Evolutionary conservation across 2,797 vertebrate genomes (phyloP).

Genomic region (Mormyrus proboscirostris): DNA sequence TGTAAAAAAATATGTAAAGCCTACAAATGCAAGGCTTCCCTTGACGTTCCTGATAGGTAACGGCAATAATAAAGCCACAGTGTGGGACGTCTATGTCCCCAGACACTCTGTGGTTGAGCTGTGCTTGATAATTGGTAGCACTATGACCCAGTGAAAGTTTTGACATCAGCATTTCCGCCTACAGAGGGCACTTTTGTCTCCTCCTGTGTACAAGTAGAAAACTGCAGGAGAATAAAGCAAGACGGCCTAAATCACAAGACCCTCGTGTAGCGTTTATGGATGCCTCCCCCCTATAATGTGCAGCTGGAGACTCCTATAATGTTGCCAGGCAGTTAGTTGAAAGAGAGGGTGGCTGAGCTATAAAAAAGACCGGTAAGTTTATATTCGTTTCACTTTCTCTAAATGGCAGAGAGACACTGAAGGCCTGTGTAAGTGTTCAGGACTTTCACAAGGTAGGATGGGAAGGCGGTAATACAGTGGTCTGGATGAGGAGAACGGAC

Average conservation of each 20-base stretch:
- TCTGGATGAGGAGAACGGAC: not conserved
- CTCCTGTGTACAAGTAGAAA: not conserved
- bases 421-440: not conserved
- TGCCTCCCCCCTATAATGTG: not conserved
- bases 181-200: slow-evolving; percentile 8
- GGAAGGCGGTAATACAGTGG: not conserved
- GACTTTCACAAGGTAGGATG: not conserved
- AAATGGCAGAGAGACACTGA: not conserved
- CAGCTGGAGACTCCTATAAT: not conserved
- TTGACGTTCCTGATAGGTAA: not conserved
- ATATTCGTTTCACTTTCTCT: not conserved
- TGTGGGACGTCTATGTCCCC: not conserved
- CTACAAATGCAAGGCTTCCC: not conserved
- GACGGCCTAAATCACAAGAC: slow-evolving; percentile 54
- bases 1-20: not conserved
- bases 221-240: slow-evolving; percentile 31
- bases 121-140: not conserved
- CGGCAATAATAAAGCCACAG: not conserved
- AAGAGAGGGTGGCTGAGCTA: not conserved
- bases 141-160: not conserved
- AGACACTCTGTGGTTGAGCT: not conserved
- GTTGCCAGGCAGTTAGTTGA: not conserved
- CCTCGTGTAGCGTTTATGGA: not conserved
- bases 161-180: slow-evolving; percentile 16
- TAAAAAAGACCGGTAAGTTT: not conserved